Evolutionary conservation across 2,113 vertebrate species (phyloP), one percentile per base, ranked within the genome.

Genomic region (Chloropsis cyanopogon): DNA sequence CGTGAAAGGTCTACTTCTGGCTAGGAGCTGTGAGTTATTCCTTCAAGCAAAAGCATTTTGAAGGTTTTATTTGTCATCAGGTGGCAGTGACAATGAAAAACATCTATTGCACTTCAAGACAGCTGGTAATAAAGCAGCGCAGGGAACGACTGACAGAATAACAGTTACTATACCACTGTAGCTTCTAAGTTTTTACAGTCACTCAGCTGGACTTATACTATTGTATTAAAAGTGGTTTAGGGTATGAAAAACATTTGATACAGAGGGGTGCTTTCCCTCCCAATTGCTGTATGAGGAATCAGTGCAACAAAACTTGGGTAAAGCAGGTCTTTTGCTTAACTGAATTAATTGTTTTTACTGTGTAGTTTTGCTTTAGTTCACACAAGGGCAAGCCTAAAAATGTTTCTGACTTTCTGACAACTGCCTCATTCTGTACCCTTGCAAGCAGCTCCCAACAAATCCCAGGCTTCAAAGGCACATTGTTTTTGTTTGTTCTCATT

Each of bases 401-500:
- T 59, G 78, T 88, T 94, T 94, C 90, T 95, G 94, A 95, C 79
- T 88, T 94, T 95, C 86, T 95, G 96, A 95, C 82, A 92, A 91
- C 66, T 42, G 49, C 56, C 84, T 93, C 91, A 76, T 95, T 97
- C 91, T 83, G 91, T 80, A 88, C 63, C 72, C 84, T 91, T 69
- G 56, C 46, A 94, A 92, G 92, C 79, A 86, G 73, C 93, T 97
- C 77, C 93, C 90, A 93, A 95, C 83, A 94, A 94, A 96, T 94
- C 46, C 9, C 73, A 82, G 61, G 73, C 97, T 98, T 98, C 97
- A 98, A 98, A 98, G 96, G 86, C 92, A 95, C 82, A 72, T 93
- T 97, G 95, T 92, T 97, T 96, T 97, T 94, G 95, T 97, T 97
- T 97, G 88, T 96, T 95, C 96, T 95, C 68, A 68, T 93, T 90